A percentile compares a stretch with the other conserved stretches of the same genome.
Evolutionary conservation across 2,797 vertebrate genomes (phyloP).

Genomic region (Phrynocephalus guinanensis): DNA sequence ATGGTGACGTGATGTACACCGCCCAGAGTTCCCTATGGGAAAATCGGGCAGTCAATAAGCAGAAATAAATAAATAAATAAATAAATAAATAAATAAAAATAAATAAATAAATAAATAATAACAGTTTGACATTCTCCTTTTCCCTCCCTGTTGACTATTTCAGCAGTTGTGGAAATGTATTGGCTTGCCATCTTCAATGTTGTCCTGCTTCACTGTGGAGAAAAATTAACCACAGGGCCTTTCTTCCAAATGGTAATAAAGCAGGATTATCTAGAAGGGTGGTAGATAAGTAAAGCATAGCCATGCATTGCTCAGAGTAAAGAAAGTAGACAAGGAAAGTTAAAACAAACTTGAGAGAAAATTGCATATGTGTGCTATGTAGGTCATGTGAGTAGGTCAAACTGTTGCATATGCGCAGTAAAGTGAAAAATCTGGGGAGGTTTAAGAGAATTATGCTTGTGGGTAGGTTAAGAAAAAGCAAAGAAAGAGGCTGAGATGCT

Average conservation of each 20-base stretch:
- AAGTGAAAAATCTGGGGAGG: background rate
- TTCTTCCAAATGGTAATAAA: slow-evolving; percentile 6
- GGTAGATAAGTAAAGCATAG: background rate
- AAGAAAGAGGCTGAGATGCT: background rate
- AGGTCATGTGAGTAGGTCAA: background rate
- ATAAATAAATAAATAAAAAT: no score
- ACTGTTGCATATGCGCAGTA: background rate
- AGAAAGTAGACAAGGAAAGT: no score
- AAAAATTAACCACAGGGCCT: background rate
- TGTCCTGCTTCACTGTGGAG: background rate
- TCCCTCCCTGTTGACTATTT: background rate
- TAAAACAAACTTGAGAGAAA: no score
- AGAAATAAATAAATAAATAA: no score
- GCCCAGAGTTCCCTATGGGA: no score
- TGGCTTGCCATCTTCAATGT: background rate
- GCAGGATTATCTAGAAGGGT: background rate
- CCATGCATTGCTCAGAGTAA: background rate
- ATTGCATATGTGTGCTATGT: background rate
- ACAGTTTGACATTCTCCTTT: no score
- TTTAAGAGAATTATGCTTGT: background rate
- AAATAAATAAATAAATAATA: no score
- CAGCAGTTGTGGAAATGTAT: background rate
- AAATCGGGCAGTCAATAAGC: no score
- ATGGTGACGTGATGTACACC: no score
- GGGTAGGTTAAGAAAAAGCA: slow-evolving; percentile 1